phyloP scores from a whole-genome alignment of 2,888 invertebrate species.

The Parelbella ahira region DNA sequence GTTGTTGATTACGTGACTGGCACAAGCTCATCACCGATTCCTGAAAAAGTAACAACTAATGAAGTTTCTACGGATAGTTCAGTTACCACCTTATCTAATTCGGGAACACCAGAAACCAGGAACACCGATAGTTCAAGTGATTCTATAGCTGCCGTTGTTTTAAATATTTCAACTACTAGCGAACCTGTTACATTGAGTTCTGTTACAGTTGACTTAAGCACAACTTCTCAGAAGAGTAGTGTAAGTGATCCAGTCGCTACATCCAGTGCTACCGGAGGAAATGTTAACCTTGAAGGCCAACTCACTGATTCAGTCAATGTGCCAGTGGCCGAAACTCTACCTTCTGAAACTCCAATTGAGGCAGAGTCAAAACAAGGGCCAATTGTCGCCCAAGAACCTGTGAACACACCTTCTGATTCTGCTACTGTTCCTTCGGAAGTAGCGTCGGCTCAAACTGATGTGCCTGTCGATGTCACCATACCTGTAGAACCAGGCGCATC shows the following conservation, averaged over 20 bases:
- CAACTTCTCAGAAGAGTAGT: slow-evolving; percentile 10
- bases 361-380: slow-evolving; percentile 10
- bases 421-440: slow-evolving; percentile 20
- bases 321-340: slow-evolving; percentile 20
- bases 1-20: no score
- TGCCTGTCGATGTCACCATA: slow-evolving; percentile 32
- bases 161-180: no score
- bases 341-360: slow-evolving; percentile 7
- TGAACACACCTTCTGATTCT: slow-evolving; percentile 13
- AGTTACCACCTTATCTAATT: no score
- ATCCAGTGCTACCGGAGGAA: not conserved
- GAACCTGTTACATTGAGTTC: no score
- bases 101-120: no score
- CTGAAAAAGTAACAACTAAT: no score
- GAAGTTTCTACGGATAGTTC: no score
- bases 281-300: slow-evolving; percentile 8
- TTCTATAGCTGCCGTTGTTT: no score
- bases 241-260: slow-evolving; percentile 3
- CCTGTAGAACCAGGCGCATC: slow-evolving; percentile 54
- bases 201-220: no score
- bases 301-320: slow-evolving; percentile 15
- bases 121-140: no score
- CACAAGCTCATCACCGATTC: no score
- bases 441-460: slow-evolving; percentile 20
- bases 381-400: slow-evolving; percentile 1